A percentile compares a stretch with the other conserved stretches of the same genome.
phyloP scores from a whole-genome alignment of 2,888 invertebrate genomes.

The Flabesymbios commensalis region DNA sequence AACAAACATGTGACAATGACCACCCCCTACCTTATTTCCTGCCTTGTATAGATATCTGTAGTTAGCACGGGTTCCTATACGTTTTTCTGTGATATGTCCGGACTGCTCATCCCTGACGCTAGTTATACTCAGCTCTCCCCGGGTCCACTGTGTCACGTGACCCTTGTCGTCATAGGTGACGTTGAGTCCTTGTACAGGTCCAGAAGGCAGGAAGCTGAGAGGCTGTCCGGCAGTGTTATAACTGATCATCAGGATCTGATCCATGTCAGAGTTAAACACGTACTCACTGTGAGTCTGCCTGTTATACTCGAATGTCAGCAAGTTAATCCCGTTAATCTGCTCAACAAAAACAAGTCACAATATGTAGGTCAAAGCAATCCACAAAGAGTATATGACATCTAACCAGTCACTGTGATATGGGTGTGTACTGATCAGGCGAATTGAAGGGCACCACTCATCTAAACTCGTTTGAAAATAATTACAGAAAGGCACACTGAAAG shows the following conservation, averaged over 20 bases:
- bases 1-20: too few relatives aligned
- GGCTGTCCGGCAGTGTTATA: conserved; percentile 90
- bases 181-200: conserved; percentile 76
- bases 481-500: too few relatives aligned
- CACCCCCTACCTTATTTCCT: conserved; percentile 69
- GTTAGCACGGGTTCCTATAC: conserved; percentile 86
- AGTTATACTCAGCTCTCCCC: conserved; percentile 70
- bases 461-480: too few relatives aligned
- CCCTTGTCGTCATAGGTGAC: conserved; percentile 86
- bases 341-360: conserved; percentile 11
- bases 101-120: conserved; percentile 22
- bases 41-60: conserved; percentile 90
- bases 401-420: too few relatives aligned
- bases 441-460: too few relatives aligned
- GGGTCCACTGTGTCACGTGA: conserved; percentile 85
- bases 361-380: background rate
- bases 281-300: conserved; percentile 87
- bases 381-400: background rate
- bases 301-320: conserved; percentile 89
- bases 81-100: conserved; percentile 78
- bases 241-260: conserved; percentile 80
- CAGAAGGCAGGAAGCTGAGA: conserved; percentile 55
- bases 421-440: too few relatives aligned
- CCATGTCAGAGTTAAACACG: conserved; percentile 82
- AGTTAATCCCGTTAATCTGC: conserved; percentile 89